Base-by-base conservation (phyloP, 2,888 invertebrate species). In the Eumacrocentrus americanus region DNA sequence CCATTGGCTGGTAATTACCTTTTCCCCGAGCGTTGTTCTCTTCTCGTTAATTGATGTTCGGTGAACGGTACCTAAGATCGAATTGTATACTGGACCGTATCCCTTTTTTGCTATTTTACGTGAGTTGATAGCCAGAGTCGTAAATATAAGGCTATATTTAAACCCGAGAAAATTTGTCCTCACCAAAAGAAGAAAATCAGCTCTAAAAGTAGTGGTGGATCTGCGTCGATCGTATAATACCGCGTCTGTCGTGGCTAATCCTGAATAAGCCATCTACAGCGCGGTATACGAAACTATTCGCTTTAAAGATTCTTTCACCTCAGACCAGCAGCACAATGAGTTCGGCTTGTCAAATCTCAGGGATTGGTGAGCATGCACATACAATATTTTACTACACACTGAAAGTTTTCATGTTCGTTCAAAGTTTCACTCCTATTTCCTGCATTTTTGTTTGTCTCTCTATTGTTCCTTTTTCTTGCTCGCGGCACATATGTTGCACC, bases 321-420 rank as follows among this genome's bases (percentile, higher is more conserved):
- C n/a, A n/a, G n/a, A n/a, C n/a, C n/a, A n/a, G n/a, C n/a, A n/a
- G 47, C 58, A 61, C 48, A 57, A 60, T 54, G 57, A 57, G 52
- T 58, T 55, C 57, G 62, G 50, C 52, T 59, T 64, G 65, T 63
- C 67, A 68, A 70, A 70, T 63, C 63, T 52, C 57, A 2, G 44
- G n/a, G 22, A 22, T 20, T 44, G 4, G 61, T 58, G 58, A 29
- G 66, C 66, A 67, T 65, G 65, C 62, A 62, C 65, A 47, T 56
- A 64, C 69, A 63, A 72, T 70, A 69, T 69, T 66, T 72, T 66
- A 66, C 64, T n/a, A 14, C 29, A 23, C 58, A 50, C 44, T 35
- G 20, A 46, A 34, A 37, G 20, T 37, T 54, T n/a, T 38, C 25
- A 37, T 47, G 47, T 29, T 29, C 47, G 38, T 37, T 22, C 42